A percentile compares a stretch with the other conserved stretches of the same genome.
Conservation (phyloP, 2,113 vertebrate genomes). For the Ciconia stormi region DNA sequence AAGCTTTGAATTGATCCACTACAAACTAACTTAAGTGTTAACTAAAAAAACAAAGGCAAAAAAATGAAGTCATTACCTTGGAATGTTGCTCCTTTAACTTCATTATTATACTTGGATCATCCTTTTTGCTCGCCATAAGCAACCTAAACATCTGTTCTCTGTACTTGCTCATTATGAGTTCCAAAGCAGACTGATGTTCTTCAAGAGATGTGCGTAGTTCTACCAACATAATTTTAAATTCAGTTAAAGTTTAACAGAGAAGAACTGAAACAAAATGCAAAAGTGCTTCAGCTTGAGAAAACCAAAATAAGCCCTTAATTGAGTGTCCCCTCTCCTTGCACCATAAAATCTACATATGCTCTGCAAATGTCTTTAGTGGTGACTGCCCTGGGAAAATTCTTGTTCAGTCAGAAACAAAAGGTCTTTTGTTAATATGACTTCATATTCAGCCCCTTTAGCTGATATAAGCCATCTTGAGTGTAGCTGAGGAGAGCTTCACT, state of each 20-base stretch:
- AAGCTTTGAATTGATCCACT: background rate
- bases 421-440: background rate
- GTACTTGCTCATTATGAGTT: slow-evolving; percentile 98
- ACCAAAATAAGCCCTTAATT: background rate
- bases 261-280: background rate
- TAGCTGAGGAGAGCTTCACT: background rate
- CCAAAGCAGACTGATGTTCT: slow-evolving; percentile 96
- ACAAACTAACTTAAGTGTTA: background rate
- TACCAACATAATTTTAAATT: slow-evolving; percentile 54
- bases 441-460: background rate
- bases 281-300: background rate
- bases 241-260: background rate
- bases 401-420: background rate
- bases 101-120: slow-evolving; percentile 87
- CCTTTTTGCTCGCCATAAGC: slow-evolving; percentile 93
- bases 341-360: background rate
- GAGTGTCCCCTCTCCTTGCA: background rate
- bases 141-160: slow-evolving; percentile 94
- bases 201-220: slow-evolving; percentile 92
- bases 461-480: background rate
- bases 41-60: background rate
- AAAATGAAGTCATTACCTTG: slow-evolving; percentile 73
- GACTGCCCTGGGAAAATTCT: background rate
- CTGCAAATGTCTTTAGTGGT: background rate
- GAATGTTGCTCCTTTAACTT: slow-evolving; percentile 96